Conservation (phyloP, 2,888 invertebrate species). For the Drosophila nigricruria region DNA sequence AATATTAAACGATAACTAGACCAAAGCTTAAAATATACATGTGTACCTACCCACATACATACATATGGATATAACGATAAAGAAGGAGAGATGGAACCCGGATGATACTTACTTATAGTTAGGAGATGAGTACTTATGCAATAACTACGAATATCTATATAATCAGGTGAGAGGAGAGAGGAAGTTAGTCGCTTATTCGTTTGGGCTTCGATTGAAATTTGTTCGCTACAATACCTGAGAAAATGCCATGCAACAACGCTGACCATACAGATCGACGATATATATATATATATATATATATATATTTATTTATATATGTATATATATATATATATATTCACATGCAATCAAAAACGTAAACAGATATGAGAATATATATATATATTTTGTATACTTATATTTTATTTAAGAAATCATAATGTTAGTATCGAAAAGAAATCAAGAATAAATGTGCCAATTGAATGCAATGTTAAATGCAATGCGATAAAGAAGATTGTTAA, state of each 20-base stretch:
- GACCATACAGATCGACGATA: constrained; percentile 44
- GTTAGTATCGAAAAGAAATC: constrained; percentile 44
- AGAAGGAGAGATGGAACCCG: not conserved
- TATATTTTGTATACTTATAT: constrained; percentile 73
- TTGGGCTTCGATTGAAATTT: constrained; percentile 58
- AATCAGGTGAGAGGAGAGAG: constrained; percentile 15
- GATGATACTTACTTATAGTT: constrained; percentile 40
- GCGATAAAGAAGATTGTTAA: constrained; percentile 40
- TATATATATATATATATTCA: constrained; percentile 19
- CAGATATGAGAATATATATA: constrained; percentile 60
- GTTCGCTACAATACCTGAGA: constrained; percentile 77
- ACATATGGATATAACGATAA: not conserved
- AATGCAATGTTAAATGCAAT: constrained; percentile 37
- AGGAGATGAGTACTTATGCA: constrained; percentile 43
- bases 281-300: constrained; percentile 16
- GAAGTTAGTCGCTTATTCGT: constrained; percentile 45
- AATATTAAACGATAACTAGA: constrained; percentile 67
- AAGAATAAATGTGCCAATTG: constrained; percentile 62
- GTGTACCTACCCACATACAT: constrained; percentile 16
- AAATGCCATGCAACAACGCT: constrained; percentile 39
- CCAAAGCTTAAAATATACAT: constrained; percentile 70
- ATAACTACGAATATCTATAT: constrained; percentile 37
- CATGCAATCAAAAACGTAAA: constrained; percentile 43
- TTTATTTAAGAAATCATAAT: constrained; percentile 77
- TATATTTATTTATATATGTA: constrained; percentile 3